Evolutionary conservation across 2,888 invertebrate genomes (phyloP).

Genomic region (Campopleginae sp.): DNA sequence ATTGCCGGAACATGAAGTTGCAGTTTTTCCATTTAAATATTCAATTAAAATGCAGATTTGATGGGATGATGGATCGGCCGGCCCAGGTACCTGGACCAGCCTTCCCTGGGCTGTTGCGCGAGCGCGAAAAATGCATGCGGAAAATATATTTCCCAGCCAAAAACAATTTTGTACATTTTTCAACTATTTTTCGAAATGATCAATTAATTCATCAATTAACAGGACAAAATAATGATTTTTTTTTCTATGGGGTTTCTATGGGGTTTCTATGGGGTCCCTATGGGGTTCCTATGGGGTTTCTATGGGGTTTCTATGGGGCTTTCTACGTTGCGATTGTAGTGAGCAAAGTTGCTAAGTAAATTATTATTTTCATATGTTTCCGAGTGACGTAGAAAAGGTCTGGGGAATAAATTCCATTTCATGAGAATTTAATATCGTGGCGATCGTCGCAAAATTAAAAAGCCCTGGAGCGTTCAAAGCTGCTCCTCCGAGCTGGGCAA

Average conservation of each 20-base stretch:
- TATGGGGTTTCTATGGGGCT: too few species aligned
- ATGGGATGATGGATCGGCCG: slow-evolving; percentile 66
- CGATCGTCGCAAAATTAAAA: neutral
- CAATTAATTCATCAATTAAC: too few species aligned
- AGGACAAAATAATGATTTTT: too few species aligned
- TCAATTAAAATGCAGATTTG: slow-evolving; percentile 66
- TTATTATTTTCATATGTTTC: neutral
- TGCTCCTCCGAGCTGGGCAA: neutral
- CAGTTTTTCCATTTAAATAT: slow-evolving; percentile 67
- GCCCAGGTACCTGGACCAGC: slow-evolving; percentile 36
- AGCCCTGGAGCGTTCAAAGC: neutral
- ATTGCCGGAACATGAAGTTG: too few species aligned
- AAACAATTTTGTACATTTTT: too few species aligned
- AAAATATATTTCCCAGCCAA: neutral
- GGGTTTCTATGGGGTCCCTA: too few species aligned
- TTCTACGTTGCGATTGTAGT: neutral
- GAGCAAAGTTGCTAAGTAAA: neutral
- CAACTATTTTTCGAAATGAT: too few species aligned
- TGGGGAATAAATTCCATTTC: neutral
- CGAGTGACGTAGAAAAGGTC: neutral
- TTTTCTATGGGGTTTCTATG: too few species aligned
- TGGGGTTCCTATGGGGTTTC: too few species aligned
- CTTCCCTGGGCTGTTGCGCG: neutral
- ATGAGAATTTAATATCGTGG: neutral
- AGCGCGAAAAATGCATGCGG: neutral